Conservation (phyloP, 2,113 vertebrate species). For the Arothron firmamentum region DNA sequence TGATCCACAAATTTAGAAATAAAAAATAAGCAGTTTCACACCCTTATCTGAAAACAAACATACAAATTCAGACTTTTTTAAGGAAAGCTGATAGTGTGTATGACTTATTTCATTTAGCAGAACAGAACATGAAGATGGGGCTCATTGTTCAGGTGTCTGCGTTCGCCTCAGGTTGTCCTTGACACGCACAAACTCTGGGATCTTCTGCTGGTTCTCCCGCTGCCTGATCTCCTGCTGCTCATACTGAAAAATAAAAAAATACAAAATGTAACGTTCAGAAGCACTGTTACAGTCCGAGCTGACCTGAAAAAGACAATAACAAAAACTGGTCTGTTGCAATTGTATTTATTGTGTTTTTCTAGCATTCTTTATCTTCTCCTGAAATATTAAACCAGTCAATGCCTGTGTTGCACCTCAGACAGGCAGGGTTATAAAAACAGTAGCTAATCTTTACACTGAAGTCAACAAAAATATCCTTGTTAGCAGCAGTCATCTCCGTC, state of each 20-base stretch:
- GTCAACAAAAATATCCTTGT: too few species aligned
- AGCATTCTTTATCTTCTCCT: too few species aligned
- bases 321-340: too few species aligned
- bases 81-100: not conserved
- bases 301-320: too few species aligned
- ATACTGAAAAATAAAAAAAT: conserved; percentile 57
- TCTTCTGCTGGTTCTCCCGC: conserved; percentile 54
- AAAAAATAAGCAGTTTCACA: conserved; percentile 12
- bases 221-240: conserved; percentile 66
- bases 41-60: conserved; percentile 12
- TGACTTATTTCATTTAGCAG: not conserved
- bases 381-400: too few species aligned
- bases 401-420: too few species aligned
- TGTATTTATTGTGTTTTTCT: too few species aligned
- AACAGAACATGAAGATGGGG: conserved; percentile 25
- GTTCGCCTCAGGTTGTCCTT: conserved; percentile 74
- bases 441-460: too few species aligned
- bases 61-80: not conserved
- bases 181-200: conserved; percentile 76
- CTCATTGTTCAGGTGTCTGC: conserved; percentile 55
- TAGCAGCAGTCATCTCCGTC: not conserved
- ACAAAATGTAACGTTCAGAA: not conserved
- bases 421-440: too few species aligned
- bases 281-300: too few species aligned
- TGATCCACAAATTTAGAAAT: conserved; percentile 3